These are phyloP conservation scores for Tenualosa thibaudeaui DNA, from an alignment of 2,797 vertebrate genomes.

Conservation along the genomic window DNA sequence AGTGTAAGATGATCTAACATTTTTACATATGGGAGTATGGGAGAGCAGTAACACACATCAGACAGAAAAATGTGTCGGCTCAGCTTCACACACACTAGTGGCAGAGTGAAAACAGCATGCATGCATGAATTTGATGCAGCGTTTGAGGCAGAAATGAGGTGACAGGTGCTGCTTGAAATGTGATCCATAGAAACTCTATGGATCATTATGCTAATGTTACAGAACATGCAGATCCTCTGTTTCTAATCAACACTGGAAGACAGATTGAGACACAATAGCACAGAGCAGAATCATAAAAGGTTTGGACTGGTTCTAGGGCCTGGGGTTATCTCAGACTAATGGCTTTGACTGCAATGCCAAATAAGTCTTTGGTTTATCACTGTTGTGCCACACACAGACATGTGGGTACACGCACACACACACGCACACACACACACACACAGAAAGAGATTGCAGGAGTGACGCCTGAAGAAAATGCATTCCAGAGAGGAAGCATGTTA, in stretches of 20 bases:
- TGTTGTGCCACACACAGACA: neutral
- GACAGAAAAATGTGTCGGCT: neutral
- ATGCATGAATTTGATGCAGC: no score
- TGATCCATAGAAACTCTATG: no score
- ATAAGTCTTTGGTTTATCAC: neutral
- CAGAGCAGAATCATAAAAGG: neutral
- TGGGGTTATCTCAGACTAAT: neutral
- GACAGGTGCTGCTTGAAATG: neutral
- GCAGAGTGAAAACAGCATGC: neutral
- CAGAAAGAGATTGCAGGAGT: neutral
- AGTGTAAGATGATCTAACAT: no score
- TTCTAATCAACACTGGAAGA: neutral
- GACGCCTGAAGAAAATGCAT: neutral
- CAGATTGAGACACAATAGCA: neutral
- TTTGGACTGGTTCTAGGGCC: neutral
- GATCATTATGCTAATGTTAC: neutral
- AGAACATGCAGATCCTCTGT: neutral
- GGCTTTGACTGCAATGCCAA: neutral
- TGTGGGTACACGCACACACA: neutral
- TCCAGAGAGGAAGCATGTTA: neutral
- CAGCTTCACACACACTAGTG: neutral
- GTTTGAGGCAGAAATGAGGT: neutral
- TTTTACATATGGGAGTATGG: no score
- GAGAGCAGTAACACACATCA: neutral
- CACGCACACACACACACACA: neutral